Conservation (phyloP, 1,140 invertebrate genomes). For the Bombus picipes region DNA sequence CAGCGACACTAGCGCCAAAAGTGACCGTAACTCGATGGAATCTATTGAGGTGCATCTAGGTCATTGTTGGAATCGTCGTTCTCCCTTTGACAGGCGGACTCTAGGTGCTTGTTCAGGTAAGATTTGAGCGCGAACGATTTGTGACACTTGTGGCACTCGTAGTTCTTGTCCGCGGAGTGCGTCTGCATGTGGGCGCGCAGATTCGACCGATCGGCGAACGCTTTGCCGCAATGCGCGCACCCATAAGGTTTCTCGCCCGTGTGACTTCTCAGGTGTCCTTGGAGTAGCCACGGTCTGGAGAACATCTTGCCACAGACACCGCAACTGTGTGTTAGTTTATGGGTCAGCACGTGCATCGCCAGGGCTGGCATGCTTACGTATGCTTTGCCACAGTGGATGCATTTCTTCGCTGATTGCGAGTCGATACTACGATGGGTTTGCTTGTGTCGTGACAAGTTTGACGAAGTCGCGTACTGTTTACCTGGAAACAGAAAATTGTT, state of each 20-base stretch:
- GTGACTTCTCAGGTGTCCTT: conserved; percentile 96
- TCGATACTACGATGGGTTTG: conserved; percentile 97
- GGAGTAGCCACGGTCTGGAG: conserved; percentile 95
- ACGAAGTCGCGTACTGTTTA: conserved; percentile 97
- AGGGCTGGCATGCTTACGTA: conserved; percentile 99
- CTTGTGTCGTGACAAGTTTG: conserved; percentile 97
- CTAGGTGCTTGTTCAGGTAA: conserved; percentile 98
- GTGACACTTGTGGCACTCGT: conserved; percentile 93
- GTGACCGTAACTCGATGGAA: too few species aligned
- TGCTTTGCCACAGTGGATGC: conserved; percentile 96
- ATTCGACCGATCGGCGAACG: conserved; percentile 98
- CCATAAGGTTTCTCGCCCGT: conserved; percentile 99
- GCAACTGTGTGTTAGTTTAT: conserved; percentile 95
- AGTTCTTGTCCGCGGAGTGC: conserved; percentile 95
- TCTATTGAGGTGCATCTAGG: conserved; percentile 63
- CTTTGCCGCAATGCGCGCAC: conserved; percentile 98
- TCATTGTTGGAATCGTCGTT: conserved; percentile 76
- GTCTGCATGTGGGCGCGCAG: conserved; percentile 97
- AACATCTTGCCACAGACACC: conserved; percentile 96
- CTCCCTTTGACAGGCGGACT: conserved; percentile 91
- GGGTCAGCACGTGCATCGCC: conserved; percentile 98
- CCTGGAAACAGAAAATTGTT: conserved; percentile 47
- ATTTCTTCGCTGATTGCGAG: conserved; percentile 96
- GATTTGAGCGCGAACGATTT: conserved; percentile 98
- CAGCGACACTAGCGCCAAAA: neutral